phyloP scores from a whole-genome alignment of 2,888 invertebrate genomes.

The Beris chalybata region DNA sequence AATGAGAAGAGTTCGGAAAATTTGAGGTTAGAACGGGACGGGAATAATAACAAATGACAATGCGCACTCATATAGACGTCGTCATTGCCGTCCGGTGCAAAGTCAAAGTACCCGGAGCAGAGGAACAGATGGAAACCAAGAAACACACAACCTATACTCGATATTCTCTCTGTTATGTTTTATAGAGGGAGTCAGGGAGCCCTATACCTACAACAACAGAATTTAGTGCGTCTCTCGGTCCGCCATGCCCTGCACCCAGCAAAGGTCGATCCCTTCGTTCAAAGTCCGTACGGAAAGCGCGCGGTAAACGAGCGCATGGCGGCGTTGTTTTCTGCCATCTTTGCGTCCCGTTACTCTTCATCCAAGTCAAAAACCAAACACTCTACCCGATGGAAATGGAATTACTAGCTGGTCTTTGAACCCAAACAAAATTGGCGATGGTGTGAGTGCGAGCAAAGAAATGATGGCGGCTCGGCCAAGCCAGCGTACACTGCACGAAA shows the following conservation, averaged over 20 bases:
- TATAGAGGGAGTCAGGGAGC: background rate
- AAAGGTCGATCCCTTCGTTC: conserved; percentile 8
- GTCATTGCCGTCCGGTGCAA: conserved; percentile 18
- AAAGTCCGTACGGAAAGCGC: background rate
- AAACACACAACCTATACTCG: conserved; percentile 8
- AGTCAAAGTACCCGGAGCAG: conserved; percentile 21
- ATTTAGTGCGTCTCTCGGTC: background rate
- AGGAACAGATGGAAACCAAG: conserved; percentile 25
- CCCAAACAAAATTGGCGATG: conserved; percentile 41
- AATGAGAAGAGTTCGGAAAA: background rate
- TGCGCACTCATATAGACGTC: conserved; percentile 31
- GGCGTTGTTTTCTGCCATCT: too few relatives aligned
- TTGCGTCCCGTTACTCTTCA: too few relatives aligned
- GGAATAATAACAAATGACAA: conserved; percentile 29
- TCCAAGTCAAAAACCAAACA: conserved; percentile 16
- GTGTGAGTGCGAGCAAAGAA: conserved; percentile 11
- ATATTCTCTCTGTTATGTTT: conserved; percentile 29
- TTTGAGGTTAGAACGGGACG: conserved; percentile 18
- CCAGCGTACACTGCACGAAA: conserved; percentile 29
- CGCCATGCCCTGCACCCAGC: conserved; percentile 5
- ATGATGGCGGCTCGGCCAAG: conserved; percentile 2
- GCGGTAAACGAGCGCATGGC: background rate
- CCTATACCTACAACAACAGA: background rate
- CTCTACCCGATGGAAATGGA: conserved; percentile 11
- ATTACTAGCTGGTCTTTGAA: conserved; percentile 44